Percentiles rank a stretch among this genome's conserved stretches.
These are phyloP conservation scores for Nemopilema nomurai DNA, from an alignment of 30 jellyfish, hydroid and myxozoan genomes.

Conservation along the genomic window DNA sequence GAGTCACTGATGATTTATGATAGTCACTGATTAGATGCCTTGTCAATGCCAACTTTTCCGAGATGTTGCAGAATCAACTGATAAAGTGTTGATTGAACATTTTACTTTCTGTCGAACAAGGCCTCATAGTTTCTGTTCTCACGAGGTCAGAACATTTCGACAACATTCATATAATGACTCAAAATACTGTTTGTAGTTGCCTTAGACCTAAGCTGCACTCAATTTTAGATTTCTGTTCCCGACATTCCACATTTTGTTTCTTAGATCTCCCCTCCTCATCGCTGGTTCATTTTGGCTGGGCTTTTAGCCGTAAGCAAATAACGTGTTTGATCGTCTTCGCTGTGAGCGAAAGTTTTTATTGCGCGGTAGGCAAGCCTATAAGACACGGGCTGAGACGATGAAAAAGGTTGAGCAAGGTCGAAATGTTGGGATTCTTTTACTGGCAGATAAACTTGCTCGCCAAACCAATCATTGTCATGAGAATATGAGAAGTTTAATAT, in stretches of 20 bases:
- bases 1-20: no score
- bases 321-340: not conserved
- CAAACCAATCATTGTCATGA: not conserved
- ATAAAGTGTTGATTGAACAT: no score
- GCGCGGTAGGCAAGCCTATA: not conserved
- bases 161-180: not conserved
- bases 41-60: no score
- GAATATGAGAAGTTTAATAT: no score
- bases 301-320: not conserved
- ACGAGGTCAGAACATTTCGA: not conserved
- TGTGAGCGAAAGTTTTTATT: not conserved
- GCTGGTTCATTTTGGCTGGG: not conserved
- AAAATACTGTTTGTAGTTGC: not conserved
- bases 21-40: no score
- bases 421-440: not conserved
- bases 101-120: not conserved
- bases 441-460: no score
- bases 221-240: not conserved
- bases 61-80: no score
- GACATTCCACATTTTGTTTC: not conserved
- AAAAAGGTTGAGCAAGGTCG: not conserved
- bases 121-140: not conserved
- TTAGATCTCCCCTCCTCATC: not conserved
- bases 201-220: not conserved
- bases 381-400: not conserved